These are phyloP conservation scores for Pelecanoides urinatrix DNA, from an alignment of 2,113 vertebrate genomes.

Conservation along the genomic window DNA sequence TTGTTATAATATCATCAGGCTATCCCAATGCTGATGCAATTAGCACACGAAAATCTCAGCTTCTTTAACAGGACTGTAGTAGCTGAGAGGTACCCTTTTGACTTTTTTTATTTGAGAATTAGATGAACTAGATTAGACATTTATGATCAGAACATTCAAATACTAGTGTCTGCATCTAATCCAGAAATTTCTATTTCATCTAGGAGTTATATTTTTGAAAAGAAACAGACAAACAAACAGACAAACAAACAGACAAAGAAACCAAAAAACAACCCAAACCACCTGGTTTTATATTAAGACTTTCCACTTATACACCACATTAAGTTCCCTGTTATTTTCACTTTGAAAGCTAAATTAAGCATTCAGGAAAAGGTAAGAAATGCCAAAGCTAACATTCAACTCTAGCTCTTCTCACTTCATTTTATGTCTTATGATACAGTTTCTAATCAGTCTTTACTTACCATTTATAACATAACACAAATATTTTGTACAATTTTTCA, in stretches of 20 bases:
- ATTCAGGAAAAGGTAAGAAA: not conserved
- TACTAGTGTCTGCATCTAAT: not conserved
- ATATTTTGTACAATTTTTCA: not conserved
- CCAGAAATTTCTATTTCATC: not conserved
- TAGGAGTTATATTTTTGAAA: not conserved
- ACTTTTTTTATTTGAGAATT: not conserved
- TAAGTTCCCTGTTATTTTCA: not conserved
- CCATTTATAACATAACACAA: not conserved
- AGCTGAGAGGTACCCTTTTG: not conserved
- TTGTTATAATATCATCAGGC: not conserved
- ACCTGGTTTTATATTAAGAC: not conserved
- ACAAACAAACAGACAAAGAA: not conserved
- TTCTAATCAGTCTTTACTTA: not conserved
- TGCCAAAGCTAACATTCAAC: not conserved
- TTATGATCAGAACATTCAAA: not conserved
- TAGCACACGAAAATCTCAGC: not conserved
- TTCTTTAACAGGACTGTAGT: not conserved
- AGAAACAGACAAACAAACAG: not conserved
- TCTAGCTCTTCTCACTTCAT: not conserved
- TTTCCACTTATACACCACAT: not conserved
- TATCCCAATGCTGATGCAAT: not conserved
- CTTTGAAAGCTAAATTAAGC: not conserved
- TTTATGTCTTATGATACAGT: not conserved
- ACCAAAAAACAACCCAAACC: no score
- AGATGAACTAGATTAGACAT: not conserved